phyloP scores from a whole-genome alignment of 2,888 invertebrate species.

The Petrolisthes manimaculis region DNA sequence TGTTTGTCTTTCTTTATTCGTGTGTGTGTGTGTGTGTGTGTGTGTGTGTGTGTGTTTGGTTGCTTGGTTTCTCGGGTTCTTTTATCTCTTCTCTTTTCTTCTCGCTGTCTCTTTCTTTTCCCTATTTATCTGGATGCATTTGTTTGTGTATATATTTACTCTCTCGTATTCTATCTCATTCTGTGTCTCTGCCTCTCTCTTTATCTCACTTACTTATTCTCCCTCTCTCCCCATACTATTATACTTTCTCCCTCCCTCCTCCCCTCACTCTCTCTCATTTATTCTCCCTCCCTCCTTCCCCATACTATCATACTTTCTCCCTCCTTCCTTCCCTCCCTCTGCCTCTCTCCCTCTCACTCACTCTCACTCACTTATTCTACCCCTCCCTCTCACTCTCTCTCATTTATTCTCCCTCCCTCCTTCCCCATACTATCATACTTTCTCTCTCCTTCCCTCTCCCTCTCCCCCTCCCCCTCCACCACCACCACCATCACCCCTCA shows the following conservation, averaged over 20 bases:
- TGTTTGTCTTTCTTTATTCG: not conserved
- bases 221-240: too few relatives aligned
- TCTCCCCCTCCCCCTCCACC: not conserved
- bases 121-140: too few relatives aligned
- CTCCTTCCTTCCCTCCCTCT: slow-evolving; percentile 15
- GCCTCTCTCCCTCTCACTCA: not conserved
- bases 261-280: too few relatives aligned
- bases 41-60: not conserved
- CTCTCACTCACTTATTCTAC: not conserved
- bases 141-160: too few relatives aligned
- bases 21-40: slow-evolving; percentile 1
- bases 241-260: too few relatives aligned
- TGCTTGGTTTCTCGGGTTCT: too few relatives aligned
- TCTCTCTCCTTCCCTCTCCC: not conserved
- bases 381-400: not conserved
- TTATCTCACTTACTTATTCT: not conserved
- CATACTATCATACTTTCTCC: not conserved
- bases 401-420: too few relatives aligned
- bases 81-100: too few relatives aligned
- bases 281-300: not conserved
- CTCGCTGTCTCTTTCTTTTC: too few relatives aligned
- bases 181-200: too few relatives aligned
- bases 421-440: not conserved
- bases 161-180: too few relatives aligned
- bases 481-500: not conserved